These are phyloP conservation scores for Notodonta ziczac DNA, from an alignment of 2,888 invertebrate species.

Conservation along the genomic window DNA sequence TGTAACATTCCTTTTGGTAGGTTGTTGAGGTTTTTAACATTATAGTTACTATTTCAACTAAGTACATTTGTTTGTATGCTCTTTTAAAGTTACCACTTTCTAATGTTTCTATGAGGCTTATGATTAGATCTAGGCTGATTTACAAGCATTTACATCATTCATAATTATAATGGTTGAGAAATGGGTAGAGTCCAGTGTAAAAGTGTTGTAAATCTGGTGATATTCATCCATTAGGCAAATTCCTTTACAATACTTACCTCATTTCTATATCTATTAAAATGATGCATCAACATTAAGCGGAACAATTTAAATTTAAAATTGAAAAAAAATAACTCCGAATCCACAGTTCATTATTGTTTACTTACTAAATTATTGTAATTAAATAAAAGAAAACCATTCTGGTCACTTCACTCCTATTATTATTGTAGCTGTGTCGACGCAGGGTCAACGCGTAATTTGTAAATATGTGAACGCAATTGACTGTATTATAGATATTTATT, in stretches of 20 bases:
- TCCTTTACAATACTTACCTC: not conserved
- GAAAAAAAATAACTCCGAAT: slow-evolving; percentile 26
- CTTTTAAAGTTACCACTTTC: slow-evolving; percentile 65
- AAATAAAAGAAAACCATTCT: slow-evolving; percentile 62
- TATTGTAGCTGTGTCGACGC: slow-evolving; percentile 55
- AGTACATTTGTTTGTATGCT: slow-evolving; percentile 57
- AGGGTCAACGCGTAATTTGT: slow-evolving; percentile 21
- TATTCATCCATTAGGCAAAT: no score
- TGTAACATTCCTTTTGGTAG: slow-evolving; percentile 73
- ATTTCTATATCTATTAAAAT: not conserved
- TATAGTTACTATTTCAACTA: slow-evolving; percentile 59
- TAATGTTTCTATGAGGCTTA: slow-evolving; percentile 67
- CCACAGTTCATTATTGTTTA: slow-evolving; percentile 54
- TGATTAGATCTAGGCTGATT: slow-evolving; percentile 50
- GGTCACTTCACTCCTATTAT: slow-evolving; percentile 73
- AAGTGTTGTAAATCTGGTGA: no score
- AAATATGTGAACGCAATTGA: slow-evolving; percentile 7
- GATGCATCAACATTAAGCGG: slow-evolving; percentile 22
- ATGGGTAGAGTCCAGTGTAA: not conserved
- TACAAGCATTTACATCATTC: slow-evolving; percentile 20
- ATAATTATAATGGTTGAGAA: slow-evolving; percentile 9
- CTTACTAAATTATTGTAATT: slow-evolving; percentile 65
- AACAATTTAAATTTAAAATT: not conserved
- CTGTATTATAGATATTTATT: slow-evolving; percentile 60
- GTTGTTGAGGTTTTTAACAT: slow-evolving; percentile 63